A percentile compares a stretch with the other conserved stretches of the same genome.
Evolutionary conservation across 2,888 invertebrate genomes (phyloP).

Genomic region (Limnephilus lunatus): DNA sequence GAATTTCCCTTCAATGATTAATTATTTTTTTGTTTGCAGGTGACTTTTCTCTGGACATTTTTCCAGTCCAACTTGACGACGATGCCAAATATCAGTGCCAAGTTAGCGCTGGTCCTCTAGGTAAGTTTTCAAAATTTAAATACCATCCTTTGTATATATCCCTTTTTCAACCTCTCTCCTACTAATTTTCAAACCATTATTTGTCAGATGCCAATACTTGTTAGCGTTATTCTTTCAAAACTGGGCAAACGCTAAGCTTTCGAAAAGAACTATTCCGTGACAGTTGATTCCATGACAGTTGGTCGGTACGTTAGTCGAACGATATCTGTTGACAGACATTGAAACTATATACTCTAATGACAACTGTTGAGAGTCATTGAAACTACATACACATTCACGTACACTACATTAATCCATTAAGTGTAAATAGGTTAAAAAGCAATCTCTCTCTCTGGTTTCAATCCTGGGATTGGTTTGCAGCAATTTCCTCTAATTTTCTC

Average conservation of each 20-base stretch:
- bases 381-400: no score
- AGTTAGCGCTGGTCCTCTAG: conserved; percentile 88
- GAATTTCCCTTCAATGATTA: not conserved
- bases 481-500: no score
- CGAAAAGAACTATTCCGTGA: no score
- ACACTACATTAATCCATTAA: no score
- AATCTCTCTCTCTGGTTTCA: no score
- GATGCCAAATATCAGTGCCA: conserved; percentile 97
- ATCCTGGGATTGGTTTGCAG: no score
- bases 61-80: conserved; percentile 93
- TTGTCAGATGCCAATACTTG: not conserved
- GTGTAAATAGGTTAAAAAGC: no score
- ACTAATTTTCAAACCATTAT: not conserved
- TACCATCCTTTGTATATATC: conserved; percentile 39
- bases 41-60: conserved; percentile 94
- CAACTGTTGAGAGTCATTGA: no score
- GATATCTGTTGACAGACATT: no score
- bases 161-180: not conserved
- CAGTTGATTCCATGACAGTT: no score
- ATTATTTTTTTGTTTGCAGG: conserved; percentile 75
- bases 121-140: conserved; percentile 68
- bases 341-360: no score
- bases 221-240: not conserved
- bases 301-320: no score
- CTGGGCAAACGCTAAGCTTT: not conserved